Percentiles rank a stretch among this genome's conserved stretches.
These are phyloP conservation scores for Oscarella lobularis DNA, from an alignment of 37 sponge, comb jelly and placozoan genomes.

Conservation along the genomic window DNA sequence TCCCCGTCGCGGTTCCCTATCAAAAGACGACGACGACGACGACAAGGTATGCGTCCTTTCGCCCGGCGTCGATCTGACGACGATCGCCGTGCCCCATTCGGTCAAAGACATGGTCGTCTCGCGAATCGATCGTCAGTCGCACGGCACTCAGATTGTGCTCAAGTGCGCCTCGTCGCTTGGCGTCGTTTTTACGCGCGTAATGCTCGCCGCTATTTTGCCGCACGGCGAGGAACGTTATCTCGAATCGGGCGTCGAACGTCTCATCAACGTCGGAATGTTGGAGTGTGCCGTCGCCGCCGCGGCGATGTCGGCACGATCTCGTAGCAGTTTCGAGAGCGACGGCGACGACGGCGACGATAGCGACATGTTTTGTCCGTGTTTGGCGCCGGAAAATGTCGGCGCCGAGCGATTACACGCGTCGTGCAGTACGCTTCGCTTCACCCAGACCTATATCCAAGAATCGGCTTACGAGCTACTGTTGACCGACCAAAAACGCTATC, in stretches of 20 bases:
- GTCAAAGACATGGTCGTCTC: slow-evolving; percentile 70
- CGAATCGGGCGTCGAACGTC: slow-evolving; percentile 13
- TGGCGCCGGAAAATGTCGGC: not conserved
- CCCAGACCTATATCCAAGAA: slow-evolving; percentile 72
- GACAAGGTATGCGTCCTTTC: not conserved
- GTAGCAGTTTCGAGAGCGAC: too few species aligned
- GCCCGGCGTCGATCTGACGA: slow-evolving; percentile 11
- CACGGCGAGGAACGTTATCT: slow-evolving; percentile 16
- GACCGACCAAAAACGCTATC: slow-evolving; percentile 44
- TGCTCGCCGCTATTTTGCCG: slow-evolving; percentile 50
- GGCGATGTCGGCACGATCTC: not conserved
- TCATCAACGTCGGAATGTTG: slow-evolving; percentile 45
- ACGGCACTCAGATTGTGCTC: slow-evolving; percentile 65
- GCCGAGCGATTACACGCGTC: not conserved
- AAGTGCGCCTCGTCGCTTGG: slow-evolving; percentile 83
- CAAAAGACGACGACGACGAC: not conserved
- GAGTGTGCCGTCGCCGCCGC: slow-evolving; percentile 54
- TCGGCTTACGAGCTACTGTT: slow-evolving; percentile 61
- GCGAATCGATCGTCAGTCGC: slow-evolving; percentile 59
- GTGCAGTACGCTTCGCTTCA: slow-evolving; percentile 62
- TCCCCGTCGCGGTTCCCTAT: not conserved
- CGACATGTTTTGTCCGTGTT: slow-evolving; percentile 25
- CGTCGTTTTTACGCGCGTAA: slow-evolving; percentile 30
- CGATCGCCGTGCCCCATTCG: slow-evolving; percentile 62
- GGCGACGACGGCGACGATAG: not conserved